A percentile compares a stretch with the other conserved stretches of the same genome.
Conservation (phyloP, 2,888 invertebrate species). For the Plagodis dolabraria region DNA sequence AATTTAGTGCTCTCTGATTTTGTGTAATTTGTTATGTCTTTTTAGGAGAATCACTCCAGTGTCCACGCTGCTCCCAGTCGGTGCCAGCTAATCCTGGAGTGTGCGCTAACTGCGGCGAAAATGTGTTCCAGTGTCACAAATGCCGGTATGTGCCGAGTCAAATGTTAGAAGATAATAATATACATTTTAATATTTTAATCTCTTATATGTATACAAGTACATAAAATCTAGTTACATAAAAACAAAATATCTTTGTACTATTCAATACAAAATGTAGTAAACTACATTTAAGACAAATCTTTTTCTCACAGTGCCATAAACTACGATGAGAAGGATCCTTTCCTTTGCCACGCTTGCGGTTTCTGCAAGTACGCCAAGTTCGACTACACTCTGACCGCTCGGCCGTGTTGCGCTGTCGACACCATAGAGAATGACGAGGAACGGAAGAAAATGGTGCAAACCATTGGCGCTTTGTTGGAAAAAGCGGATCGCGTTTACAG, state of each 20-base stretch:
- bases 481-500: slow-evolving; percentile 98
- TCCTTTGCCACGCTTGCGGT: slow-evolving; percentile 99
- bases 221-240: no score
- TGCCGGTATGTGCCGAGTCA: slow-evolving; percentile 87
- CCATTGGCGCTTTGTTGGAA: slow-evolving; percentile 95
- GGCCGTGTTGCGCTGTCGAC: slow-evolving; percentile 98
- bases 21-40: neutral
- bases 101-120: slow-evolving; percentile 98
- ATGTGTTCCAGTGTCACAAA: slow-evolving; percentile 99
- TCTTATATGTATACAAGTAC: no score
- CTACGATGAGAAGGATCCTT: slow-evolving; percentile 99
- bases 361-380: slow-evolving; percentile 99
- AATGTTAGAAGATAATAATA: no score
- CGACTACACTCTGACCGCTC: slow-evolving; percentile 96
- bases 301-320: slow-evolving; percentile 92
- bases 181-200: no score
- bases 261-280: neutral
- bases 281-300: neutral
- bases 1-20: no score
- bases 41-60: slow-evolving; percentile 93
- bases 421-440: slow-evolving; percentile 99
- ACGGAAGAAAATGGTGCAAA: slow-evolving; percentile 96
- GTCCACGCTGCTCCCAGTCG: slow-evolving; percentile 97
- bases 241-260: neutral
- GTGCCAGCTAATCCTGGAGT: slow-evolving; percentile 99